Percentiles rank a stretch among this genome's conserved stretches.
Conservation (phyloP, 2,888 invertebrate species). For the Amblyteles armatorius region DNA sequence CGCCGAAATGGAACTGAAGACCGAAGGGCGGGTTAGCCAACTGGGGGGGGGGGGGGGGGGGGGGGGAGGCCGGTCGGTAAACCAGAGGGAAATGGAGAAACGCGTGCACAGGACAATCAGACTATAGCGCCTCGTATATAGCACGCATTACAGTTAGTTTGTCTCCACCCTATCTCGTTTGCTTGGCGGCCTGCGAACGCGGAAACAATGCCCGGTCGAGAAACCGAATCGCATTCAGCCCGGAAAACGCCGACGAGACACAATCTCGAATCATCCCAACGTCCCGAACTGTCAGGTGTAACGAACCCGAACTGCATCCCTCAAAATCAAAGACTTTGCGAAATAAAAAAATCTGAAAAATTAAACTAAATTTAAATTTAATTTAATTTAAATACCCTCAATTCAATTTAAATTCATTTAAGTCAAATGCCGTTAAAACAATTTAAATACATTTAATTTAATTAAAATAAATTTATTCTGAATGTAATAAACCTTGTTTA, state of each 20-base stretch:
- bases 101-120: slow-evolving; percentile 16
- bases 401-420: too few species aligned
- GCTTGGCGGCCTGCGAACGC: slow-evolving; percentile 27
- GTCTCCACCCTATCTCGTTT: slow-evolving; percentile 22
- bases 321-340: not conserved
- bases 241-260: slow-evolving; percentile 17
- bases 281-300: not conserved
- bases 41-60: not conserved
- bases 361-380: too few species aligned
- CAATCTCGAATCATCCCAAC: not conserved
- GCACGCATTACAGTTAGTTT: slow-evolving; percentile 17
- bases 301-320: not conserved
- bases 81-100: slow-evolving; percentile 37
- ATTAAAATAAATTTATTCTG: too few species aligned
- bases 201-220: slow-evolving; percentile 38
- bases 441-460: too few species aligned
- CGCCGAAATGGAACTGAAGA: slow-evolving; percentile 43
- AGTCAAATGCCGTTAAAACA: too few species aligned
- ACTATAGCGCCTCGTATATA: slow-evolving; percentile 1
- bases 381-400: too few species aligned
- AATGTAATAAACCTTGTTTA: too few species aligned
- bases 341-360: too few species aligned
- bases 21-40: slow-evolving; percentile 5
- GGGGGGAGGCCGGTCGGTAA: not conserved
- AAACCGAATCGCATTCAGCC: not conserved